These are phyloP conservation scores for Euura saliciscinereae DNA, from an alignment of 1,140 invertebrate species.

Conservation along the genomic window DNA sequence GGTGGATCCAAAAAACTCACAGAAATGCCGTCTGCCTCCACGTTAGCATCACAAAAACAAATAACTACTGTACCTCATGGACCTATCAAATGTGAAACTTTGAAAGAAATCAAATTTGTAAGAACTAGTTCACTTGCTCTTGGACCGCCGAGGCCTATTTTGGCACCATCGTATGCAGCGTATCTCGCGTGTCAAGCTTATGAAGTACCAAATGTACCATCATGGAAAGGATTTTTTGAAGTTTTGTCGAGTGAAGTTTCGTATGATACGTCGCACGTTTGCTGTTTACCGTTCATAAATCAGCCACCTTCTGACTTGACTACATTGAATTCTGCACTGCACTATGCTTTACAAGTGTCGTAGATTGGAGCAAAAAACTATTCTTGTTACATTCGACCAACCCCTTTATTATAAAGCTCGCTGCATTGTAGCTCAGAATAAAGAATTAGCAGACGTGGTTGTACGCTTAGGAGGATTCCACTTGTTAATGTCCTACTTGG, in stretches of 20 bases:
- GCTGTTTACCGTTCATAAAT: conserved; percentile 16
- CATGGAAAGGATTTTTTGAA: conserved; percentile 27
- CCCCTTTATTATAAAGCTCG: conserved; percentile 24
- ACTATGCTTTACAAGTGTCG: no score
- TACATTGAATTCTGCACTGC: conserved; percentile 7
- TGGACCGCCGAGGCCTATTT: no score
- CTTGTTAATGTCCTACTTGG: conserved; percentile 32
- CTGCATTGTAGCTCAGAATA: conserved; percentile 16
- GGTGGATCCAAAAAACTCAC: background rate
- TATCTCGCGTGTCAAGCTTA: no score
- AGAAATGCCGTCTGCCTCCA: conserved; percentile 11
- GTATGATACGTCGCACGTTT: conserved; percentile 1
- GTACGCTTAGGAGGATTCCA: conserved; percentile 32
- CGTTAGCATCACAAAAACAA: conserved; percentile 11
- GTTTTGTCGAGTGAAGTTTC: background rate
- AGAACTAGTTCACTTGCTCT: conserved; percentile 1
- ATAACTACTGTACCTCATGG: conserved; percentile 11
- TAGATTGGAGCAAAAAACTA: background rate
- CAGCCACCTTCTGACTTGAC: background rate
- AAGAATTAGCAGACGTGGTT: conserved; percentile 36
- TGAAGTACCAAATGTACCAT: no score
- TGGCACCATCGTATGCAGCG: no score
- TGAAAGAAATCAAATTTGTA: conserved; percentile 8
- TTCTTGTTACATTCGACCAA: conserved; percentile 28
- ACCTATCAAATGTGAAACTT: conserved; percentile 5